Conservation (phyloP, 2,113 vertebrate species). For the Syrrhaptes paradoxus region DNA sequence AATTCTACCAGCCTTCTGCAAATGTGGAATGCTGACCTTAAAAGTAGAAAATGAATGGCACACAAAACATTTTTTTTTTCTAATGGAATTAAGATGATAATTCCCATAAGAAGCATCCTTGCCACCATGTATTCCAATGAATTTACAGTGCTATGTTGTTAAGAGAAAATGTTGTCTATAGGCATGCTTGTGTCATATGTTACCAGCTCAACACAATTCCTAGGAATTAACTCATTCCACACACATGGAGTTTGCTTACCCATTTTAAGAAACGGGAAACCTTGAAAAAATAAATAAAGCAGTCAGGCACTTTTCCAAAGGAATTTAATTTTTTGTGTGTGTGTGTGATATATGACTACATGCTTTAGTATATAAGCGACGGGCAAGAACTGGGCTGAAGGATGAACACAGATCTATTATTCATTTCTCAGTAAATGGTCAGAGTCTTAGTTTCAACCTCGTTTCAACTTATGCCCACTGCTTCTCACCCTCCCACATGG, state of each 20-base stretch:
- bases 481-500: rapidly evolving
- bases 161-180: background rate
- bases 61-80: background rate
- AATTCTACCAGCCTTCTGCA: background rate
- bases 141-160: background rate
- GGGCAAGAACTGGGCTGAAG: background rate
- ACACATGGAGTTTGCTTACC: background rate
- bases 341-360: background rate
- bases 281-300: background rate
- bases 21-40: background rate
- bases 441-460: background rate
- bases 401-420: background rate
- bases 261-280: background rate
- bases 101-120: background rate
- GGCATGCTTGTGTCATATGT: background rate
- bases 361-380: background rate
- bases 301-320: background rate
- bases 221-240: background rate
- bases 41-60: background rate
- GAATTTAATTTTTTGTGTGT: background rate
- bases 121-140: background rate
- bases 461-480: background rate
- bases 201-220: background rate
- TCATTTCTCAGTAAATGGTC: background rate
- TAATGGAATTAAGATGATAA: background rate